Evolutionary conservation across 2,797 vertebrate genomes (phyloP).

Genomic region (Sebastes steindachneri): DNA sequence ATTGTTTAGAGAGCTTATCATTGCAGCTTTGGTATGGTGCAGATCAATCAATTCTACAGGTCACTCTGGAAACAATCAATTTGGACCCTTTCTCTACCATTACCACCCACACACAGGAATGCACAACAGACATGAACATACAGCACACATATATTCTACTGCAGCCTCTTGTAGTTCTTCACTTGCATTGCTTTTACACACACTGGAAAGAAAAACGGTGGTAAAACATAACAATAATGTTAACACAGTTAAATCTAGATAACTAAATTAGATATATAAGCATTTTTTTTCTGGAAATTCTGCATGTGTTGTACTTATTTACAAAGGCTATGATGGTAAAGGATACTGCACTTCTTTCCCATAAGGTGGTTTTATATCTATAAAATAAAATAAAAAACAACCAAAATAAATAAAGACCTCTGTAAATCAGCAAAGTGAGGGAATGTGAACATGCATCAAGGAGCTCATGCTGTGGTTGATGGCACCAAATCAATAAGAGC

Average conservation of each 20-base stretch:
- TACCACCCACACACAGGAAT: constrained; percentile 37
- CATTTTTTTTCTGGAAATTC: background rate
- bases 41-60: constrained; percentile 66
- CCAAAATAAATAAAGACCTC: background rate
- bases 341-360: background rate
- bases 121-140: constrained; percentile 7
- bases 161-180: background rate
- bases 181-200: background rate
- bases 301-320: background rate
- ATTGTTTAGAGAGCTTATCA: constrained; percentile 37
- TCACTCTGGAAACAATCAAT: constrained; percentile 79
- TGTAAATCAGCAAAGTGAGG: constrained; percentile 19
- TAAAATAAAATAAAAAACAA: background rate
- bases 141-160: background rate
- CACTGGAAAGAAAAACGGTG: background rate
- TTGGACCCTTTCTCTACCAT: constrained; percentile 53
- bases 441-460: constrained; percentile 50
- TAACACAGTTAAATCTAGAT: background rate
- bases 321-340: background rate
- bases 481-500: constrained; percentile 25
- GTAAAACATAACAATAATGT: background rate
- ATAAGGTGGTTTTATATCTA: background rate
- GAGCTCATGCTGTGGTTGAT: constrained; percentile 60
- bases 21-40: constrained; percentile 53
- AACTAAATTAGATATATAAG: background rate